Evolutionary conservation across 1,140 invertebrate genomes (phyloP).

Genomic region (Tetramorium parvispinum): DNA sequence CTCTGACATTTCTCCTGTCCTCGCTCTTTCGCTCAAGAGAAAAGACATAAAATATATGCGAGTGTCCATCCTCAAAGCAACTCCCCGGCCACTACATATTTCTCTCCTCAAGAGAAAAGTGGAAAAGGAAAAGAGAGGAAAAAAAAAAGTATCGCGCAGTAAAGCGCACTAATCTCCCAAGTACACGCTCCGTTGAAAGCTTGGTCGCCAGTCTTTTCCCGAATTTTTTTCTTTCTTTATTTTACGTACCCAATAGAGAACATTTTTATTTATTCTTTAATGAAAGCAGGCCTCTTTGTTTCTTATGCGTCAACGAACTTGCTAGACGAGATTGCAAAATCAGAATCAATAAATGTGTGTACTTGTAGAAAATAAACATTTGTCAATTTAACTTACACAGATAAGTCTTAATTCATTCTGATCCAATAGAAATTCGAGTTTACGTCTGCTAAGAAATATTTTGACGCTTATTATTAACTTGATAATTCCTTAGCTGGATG

Average conservation of each 20-base stretch:
- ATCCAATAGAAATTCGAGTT: constrained; percentile 78
- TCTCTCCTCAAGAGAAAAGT: constrained; percentile 72
- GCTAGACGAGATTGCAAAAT: background rate
- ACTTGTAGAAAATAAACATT: background rate
- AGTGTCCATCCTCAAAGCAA: constrained; percentile 78
- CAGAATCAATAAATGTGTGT: background rate
- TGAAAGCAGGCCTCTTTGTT: constrained; percentile 24
- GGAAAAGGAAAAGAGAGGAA: constrained; percentile 66
- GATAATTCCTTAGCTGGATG: constrained; percentile 74
- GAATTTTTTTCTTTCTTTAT: constrained; percentile 51
- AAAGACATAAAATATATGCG: constrained; percentile 69
- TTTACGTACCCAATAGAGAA: constrained; percentile 52
- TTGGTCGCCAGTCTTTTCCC: constrained; percentile 77
- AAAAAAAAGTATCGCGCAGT: constrained; percentile 70
- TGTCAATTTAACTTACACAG: background rate
- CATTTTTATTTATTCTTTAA: constrained; percentile 60
- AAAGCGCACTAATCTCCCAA: constrained; percentile 83
- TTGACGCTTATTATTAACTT: constrained; percentile 78
- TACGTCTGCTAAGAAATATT: constrained; percentile 71
- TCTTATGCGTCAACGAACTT: constrained; percentile 35
- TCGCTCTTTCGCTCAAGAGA: constrained; percentile 57
- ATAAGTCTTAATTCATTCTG: constrained; percentile 66
- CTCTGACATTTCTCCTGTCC: constrained; percentile 10
- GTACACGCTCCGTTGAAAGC: constrained; percentile 83
- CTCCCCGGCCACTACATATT: constrained; percentile 59